phyloP scores from a whole-genome alignment of 2,888 invertebrate genomes.

The Pimpla rufipes region DNA sequence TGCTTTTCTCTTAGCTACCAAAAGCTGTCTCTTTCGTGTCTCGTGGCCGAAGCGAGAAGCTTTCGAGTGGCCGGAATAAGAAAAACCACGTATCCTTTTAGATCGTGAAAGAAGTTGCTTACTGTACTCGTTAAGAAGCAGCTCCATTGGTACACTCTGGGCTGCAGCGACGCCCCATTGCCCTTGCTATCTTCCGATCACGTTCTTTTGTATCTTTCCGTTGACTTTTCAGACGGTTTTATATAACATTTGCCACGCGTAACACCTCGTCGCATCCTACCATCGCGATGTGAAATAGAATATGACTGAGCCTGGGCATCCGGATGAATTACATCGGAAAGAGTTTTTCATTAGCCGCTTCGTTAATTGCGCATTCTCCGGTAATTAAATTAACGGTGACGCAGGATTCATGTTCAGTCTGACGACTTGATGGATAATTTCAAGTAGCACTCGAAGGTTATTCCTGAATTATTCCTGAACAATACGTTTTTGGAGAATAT shows the following conservation, averaged over 20 bases:
- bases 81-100: conserved; percentile 77
- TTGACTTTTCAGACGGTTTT: neutral
- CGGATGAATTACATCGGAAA: neutral
- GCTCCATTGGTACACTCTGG: conserved; percentile 44
- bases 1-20: conserved; percentile 35
- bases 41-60: conserved; percentile 30
- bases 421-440: neutral
- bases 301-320: neutral
- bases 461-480: no score
- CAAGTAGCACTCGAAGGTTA: neutral
- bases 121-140: conserved; percentile 78
- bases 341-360: neutral
- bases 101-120: conserved; percentile 77
- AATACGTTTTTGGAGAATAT: neutral
- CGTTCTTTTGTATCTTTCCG: conserved; percentile 70
- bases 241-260: neutral
- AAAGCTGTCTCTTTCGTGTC: conserved; percentile 36
- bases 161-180: conserved; percentile 71
- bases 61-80: conserved; percentile 71
- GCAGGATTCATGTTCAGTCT: no score
- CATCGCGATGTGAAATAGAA: neutral
- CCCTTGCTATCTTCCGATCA: conserved; percentile 81
- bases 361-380: neutral
- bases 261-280: neutral
- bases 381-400: neutral